Base-by-base conservation (phyloP, 1,140 invertebrate genomes). In the Habropoda laboriosa region DNA sequence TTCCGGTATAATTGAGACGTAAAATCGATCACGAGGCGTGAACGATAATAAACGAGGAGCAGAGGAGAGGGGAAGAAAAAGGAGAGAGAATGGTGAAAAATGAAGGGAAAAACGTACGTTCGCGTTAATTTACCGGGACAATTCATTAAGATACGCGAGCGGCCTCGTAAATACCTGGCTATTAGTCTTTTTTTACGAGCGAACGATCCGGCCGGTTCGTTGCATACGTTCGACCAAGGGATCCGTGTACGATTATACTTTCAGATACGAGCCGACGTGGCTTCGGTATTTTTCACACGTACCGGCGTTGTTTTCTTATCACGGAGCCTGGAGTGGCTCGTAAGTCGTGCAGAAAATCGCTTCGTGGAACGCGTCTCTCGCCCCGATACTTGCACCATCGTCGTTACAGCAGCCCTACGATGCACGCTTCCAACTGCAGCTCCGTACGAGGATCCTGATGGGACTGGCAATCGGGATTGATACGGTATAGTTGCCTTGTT, bases 201-300 rank as follows among this genome's bases (percentile, higher is more conserved):
- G 5, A n/a, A n/a, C 13, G 58, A 61, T 60, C 30, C 27, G 12
- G 13, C 27, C 35, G 30, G 45, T 18, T 58, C 2, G 30, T 32
- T 45, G 53, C 42, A 55, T 47, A 18, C 74, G 27, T 58, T 75
- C n/a, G 7, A 32, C n/a, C 5, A n/a, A n/a, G n/a, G n/a, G 66
- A 55, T 42, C 53, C 53, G 66, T 30, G 55, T 35, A 10, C 70
- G 77, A 79, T 79, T 79, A 79, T 79, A 79, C 77, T 64, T 79
- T 79, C 60, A 64, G 75, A 76, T 76, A 57, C 5, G 4, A 4
- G 0, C 3, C 6, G 6, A 5, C 21, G 27, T 13, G 7, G 12
- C 6, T 79, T 61, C 38, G n/a, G 45, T 78, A 77, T 77, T 77
- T 77, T 77, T 70, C 74, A 68, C 74, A 70, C 64, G 74, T 70